Base-by-base conservation (phyloP, 2,113 vertebrate species). In the Ptychochromis oligacanthus region DNA sequence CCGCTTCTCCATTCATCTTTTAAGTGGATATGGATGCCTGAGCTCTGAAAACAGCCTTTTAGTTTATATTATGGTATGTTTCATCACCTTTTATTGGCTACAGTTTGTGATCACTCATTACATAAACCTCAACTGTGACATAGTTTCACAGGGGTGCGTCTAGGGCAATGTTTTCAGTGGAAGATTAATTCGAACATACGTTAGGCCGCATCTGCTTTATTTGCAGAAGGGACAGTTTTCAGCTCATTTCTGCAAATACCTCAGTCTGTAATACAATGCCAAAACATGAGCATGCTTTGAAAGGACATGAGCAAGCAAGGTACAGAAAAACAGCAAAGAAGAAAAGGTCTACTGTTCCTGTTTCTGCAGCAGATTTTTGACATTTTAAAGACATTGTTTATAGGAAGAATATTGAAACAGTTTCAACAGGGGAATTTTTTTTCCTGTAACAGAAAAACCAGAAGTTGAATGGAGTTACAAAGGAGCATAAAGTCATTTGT, bases 141-240 rank as follows among this genome's bases (percentile, higher is more conserved):
- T 38, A 64, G 2, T 64, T 5, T 64, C n/a, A 14, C 36, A 65
- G 28, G 17, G 3, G 17, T 49, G 15, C 65, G 18, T 70, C 8
- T 26, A n/a, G 40, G 9, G 15, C 11, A 40, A 11, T 28, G 18
- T 28, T 0, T 8, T 49, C 9, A 28, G 22, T 20, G 0, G 40
- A 72, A 52, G 46, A 54, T 72, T 34, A 8, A 34, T 54, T 72
- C 54, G 49, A 34, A 13, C 26, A 14, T 72, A 72, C 18, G 52
- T 72, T 2, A 26, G 64, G 26, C 1, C 46, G 8, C 7, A 26
- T 67, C 2, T 67, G 22, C 8, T 46, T 54, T 72, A n/a, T 72
- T 54, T 54, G 6, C 46, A 28, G n/a, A 52, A 54, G 12, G 6
- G 4, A 72, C 43, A 14, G 6, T 20, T 72, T 72, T 28, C 1